Conservation (phyloP, 1,140 invertebrate genomes). For the Polyergus mexicanus region DNA sequence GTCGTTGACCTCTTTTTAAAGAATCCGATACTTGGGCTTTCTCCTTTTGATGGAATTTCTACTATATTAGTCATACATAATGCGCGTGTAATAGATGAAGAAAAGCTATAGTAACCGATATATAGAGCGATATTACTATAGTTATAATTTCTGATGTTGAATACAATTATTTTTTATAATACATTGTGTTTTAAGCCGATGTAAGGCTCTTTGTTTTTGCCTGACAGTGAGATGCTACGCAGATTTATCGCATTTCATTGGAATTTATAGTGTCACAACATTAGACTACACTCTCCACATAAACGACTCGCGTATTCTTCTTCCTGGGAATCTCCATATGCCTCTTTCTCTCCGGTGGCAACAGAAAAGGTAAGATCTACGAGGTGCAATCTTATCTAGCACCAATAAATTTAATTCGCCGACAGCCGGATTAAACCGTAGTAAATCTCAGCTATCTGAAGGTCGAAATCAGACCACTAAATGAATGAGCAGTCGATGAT, state of each 20-base stretch:
- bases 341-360: not conserved
- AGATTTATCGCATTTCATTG: not conserved
- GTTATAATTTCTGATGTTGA: not conserved
- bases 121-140: not conserved
- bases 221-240: not conserved
- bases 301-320: not conserved
- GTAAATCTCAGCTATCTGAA: slow-evolving; percentile 55
- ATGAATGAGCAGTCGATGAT: slow-evolving; percentile 40
- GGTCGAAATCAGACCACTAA: slow-evolving; percentile 59
- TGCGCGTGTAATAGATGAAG: not conserved
- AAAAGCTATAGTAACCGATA: not conserved
- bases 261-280: slow-evolving; percentile 6
- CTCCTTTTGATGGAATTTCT: not conserved
- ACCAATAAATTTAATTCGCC: slow-evolving; percentile 69
- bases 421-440: slow-evolving; percentile 71
- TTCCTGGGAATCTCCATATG: not conserved
- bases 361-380: slow-evolving; percentile 52
- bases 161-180: slow-evolving; percentile 6
- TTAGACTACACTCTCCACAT: not conserved
- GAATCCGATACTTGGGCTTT: not conserved
- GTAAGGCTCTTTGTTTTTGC: not conserved
- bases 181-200: not conserved
- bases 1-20: slow-evolving; percentile 38
- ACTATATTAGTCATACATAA: not conserved
- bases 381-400: slow-evolving; percentile 58